These are phyloP conservation scores for Isotomurus palustris DNA, from an alignment of 2,888 invertebrate genomes.

Conservation along the genomic window DNA sequence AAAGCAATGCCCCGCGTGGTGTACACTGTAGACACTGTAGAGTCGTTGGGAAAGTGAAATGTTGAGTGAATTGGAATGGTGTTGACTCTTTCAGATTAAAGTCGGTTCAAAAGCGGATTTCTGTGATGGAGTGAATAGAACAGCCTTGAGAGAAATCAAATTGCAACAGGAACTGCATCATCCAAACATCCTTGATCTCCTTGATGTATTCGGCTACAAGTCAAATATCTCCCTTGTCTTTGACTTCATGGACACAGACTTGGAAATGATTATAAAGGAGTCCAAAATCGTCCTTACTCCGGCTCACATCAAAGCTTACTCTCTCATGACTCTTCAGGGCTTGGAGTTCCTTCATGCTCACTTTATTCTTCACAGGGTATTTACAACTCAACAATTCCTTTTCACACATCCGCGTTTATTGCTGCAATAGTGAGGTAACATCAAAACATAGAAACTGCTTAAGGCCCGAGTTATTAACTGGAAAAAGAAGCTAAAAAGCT, in stretches of 20 bases:
- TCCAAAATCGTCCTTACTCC: constrained; percentile 79
- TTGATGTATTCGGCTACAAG: constrained; percentile 97
- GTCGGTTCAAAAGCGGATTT: constrained; percentile 89
- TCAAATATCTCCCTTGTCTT: constrained; percentile 97
- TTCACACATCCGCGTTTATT: too few relatives aligned
- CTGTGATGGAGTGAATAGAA: constrained; percentile 95
- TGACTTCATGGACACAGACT: constrained; percentile 99
- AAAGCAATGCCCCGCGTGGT: too few relatives aligned
- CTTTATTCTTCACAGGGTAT: constrained; percentile 89
- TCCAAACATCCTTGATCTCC: constrained; percentile 83
- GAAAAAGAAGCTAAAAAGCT: too few relatives aligned
- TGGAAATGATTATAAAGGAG: constrained; percentile 92
- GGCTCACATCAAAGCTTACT: constrained; percentile 91
- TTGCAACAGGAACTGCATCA: constrained; percentile 92
- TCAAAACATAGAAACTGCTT: too few relatives aligned
- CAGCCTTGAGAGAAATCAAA: constrained; percentile 96
- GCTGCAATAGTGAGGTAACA: too few relatives aligned
- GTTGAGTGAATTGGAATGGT: not conserved
- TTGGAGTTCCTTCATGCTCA: constrained; percentile 90
- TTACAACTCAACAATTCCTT: too few relatives aligned
- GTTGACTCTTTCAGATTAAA: constrained; percentile 67
- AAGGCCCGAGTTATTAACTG: too few relatives aligned
- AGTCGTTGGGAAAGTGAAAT: not conserved
- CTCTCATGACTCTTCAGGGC: constrained; percentile 89
- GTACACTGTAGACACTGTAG: not conserved